Base-by-base conservation (phyloP, 2,888 invertebrate genomes). In the Cantharis flavilabris region DNA sequence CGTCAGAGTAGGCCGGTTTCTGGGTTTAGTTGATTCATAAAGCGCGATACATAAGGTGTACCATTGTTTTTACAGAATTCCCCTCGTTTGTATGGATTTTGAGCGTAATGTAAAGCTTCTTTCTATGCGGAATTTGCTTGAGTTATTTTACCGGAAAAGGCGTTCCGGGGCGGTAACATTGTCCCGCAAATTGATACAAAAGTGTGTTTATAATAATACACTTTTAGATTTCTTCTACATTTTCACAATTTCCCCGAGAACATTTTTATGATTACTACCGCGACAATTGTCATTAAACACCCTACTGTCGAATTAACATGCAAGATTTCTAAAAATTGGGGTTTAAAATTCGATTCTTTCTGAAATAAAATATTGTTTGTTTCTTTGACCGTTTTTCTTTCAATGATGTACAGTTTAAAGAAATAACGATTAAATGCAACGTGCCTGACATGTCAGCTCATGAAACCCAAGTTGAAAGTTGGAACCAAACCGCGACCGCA, bases 41-140 rank as follows among this genome's bases (percentile, higher is more conserved):
- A 80, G 83, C 74, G 81, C 78, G 81, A 82, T 83, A 77, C 84
- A 84, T 86, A 86, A 86, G 86, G 86, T 83, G 83, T 83, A 84
- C 80, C 84, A 83, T 86, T 84, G 84, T 85, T 84, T 84, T 84
- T 83, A 81, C 79, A 75, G 76, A 77, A 76, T 73, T 73, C 30
- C 63, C 16, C 26, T 67, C 65, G 79, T 78, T 76, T 78, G 78
- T 76, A 79, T 62, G 76, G 81, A 82, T 79, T 82, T 77, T 83
- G 77, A 72, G 76, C 80, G 76, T 77, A 80, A 81, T 79, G 80
- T 76, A 77, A 74, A 78, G 72, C 79, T 72, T 77, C 73, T 77
- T 76, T 79, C 80, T 75, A 79, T 77, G 79, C 76, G 79, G 80
- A 76, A 80, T 81, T 80, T 81, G 79, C 78, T 69, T 80, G 80